Evolutionary conservation across 2,113 vertebrate species (phyloP).

Genomic region (Onychostruthus taczanowskii): DNA sequence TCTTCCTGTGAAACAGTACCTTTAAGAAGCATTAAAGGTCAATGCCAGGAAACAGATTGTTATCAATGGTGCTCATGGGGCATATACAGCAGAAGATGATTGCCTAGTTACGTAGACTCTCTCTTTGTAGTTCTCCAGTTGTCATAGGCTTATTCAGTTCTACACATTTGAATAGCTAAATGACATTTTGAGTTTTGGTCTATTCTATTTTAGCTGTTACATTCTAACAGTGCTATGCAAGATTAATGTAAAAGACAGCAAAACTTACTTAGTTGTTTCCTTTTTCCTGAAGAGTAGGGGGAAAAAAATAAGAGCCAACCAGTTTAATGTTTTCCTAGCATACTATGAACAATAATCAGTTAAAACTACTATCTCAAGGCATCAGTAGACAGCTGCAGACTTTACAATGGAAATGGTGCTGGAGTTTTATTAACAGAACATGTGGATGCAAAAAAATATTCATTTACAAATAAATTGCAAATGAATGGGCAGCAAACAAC

Average conservation of each 20-base stretch:
- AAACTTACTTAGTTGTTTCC: not conserved
- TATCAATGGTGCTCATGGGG: not conserved
- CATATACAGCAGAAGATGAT: not conserved
- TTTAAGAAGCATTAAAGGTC: conserved; percentile 19
- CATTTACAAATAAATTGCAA: not conserved
- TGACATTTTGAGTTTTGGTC: not conserved
- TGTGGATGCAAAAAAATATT: not conserved
- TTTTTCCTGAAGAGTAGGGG: not conserved
- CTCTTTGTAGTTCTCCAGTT: not conserved
- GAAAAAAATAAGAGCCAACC: accelerated
- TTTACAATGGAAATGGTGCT: not conserved
- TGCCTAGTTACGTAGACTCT: not conserved
- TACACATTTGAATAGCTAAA: not conserved
- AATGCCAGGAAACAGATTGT: not conserved
- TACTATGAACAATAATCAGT: not conserved
- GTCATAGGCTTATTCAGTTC: not conserved
- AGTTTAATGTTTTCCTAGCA: not conserved
- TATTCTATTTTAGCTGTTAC: not conserved
- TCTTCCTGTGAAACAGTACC: not conserved
- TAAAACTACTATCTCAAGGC: not conserved
- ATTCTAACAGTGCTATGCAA: not conserved
- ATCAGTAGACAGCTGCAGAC: not conserved
- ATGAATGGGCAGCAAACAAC: not conserved
- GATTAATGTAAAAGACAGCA: accelerated
- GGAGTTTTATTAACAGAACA: not conserved